A percentile compares a stretch with the other conserved stretches of the same genome.
Conservation (phyloP, 2,797 vertebrate species). For the Caiman crocodilus region DNA sequence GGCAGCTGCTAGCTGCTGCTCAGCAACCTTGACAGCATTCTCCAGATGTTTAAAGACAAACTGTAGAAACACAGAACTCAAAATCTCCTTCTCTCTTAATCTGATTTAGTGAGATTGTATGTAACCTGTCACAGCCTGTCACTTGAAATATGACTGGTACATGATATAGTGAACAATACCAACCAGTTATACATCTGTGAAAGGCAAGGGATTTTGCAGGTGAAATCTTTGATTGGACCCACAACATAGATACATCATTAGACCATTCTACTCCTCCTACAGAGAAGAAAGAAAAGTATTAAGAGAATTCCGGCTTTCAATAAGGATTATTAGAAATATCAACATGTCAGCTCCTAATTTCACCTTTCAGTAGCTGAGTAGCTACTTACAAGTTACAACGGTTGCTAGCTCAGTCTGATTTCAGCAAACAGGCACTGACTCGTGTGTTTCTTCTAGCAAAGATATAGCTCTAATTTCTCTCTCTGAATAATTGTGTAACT, state of each 20-base stretch:
- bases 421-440: neutral
- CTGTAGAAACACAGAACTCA: neutral
- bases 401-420: neutral
- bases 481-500: neutral
- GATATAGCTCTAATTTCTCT: neutral
- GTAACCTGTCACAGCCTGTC: slow-evolving; percentile 17
- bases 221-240: too few species aligned
- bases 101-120: neutral
- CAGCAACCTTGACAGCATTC: neutral
- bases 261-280: neutral
- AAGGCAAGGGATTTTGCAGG: too few species aligned
- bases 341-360: neutral
- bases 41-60: slow-evolving; percentile 8
- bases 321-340: neutral
- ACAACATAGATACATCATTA: neutral
- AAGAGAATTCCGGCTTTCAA: neutral
- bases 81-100: slow-evolving; percentile 30
- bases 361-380: neutral
- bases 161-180: too few species aligned
- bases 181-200: too few species aligned
- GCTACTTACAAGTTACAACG: neutral
- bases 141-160: slow-evolving; percentile 24
- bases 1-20: slow-evolving; percentile 42
- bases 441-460: neutral
- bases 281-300: neutral